Evolutionary conservation across 1,140 invertebrate species (phyloP).

Genomic region (Leptonema lineaticorne): DNA sequence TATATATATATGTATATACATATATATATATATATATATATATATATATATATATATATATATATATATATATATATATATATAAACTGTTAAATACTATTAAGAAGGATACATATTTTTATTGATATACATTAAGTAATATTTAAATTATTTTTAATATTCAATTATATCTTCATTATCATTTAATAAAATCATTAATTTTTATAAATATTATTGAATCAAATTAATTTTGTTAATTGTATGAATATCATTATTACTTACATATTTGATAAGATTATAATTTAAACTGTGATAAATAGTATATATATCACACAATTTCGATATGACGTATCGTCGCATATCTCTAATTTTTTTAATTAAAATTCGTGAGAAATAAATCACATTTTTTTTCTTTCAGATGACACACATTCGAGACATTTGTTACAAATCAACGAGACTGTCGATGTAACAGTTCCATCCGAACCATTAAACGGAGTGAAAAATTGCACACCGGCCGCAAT

Average conservation of each 20-base stretch:
- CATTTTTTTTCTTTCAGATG: conserved; percentile 21
- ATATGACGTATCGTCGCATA: too few relatives aligned
- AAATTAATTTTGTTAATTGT: neutral
- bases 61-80: neutral
- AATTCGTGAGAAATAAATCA: too few relatives aligned
- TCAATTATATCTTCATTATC: neutral
- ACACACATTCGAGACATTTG: conserved; percentile 20
- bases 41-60: neutral
- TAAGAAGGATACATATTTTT: neutral
- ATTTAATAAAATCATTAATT: neutral
- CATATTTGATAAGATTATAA: too few relatives aligned
- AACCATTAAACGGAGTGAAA: too few relatives aligned
- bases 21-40: neutral
- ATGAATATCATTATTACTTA: neutral
- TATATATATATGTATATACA: neutral
- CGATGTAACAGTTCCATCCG: too few relatives aligned
- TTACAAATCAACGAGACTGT: neutral
- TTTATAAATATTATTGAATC: neutral
- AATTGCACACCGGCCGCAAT: conserved; percentile 79
- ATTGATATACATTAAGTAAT: neutral
- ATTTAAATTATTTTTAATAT: neutral
- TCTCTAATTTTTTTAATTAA: too few relatives aligned
- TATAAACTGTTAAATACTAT: neutral
- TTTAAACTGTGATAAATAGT: too few relatives aligned
- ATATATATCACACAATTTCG: too few relatives aligned